These are phyloP conservation scores for Drosophila varians DNA, from an alignment of 1,140 invertebrate genomes.

Conservation along the genomic window DNA sequence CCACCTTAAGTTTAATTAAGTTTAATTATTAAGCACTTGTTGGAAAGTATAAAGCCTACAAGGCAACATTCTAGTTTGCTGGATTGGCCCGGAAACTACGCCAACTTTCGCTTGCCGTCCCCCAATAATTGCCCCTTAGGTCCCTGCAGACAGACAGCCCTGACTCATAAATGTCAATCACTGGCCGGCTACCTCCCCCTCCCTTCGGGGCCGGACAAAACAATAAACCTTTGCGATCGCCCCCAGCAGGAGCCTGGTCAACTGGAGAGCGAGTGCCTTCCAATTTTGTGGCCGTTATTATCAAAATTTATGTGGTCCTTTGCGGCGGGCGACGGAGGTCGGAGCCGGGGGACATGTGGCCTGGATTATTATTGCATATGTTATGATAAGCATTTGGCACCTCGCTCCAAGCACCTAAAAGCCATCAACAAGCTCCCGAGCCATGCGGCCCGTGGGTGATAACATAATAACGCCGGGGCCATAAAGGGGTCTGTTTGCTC, in stretches of 20 bases:
- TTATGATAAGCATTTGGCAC: constrained; percentile 59
- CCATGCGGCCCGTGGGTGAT: constrained; percentile 34
- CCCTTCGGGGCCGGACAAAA: not conserved
- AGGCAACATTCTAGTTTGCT: not conserved
- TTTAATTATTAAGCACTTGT: too few relatives aligned
- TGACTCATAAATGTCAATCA: constrained; percentile 47
- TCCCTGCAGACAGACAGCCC: constrained; percentile 14
- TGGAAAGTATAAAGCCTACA: not conserved
- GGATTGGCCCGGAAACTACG: not conserved
- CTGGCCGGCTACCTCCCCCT: constrained; percentile 3
- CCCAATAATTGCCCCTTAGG: constrained; percentile 43
- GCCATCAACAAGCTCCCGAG: not conserved
- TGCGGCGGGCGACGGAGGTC: constrained; percentile 15
- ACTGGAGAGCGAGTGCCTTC: not conserved
- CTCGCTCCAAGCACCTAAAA: constrained; percentile 20
- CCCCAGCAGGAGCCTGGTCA: constrained; percentile 1
- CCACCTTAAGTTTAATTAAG: not conserved
- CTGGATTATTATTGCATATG: constrained; percentile 71
- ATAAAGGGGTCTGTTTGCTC: constrained; percentile 66
- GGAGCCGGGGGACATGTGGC: constrained; percentile 25
- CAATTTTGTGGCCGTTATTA: constrained; percentile 56
- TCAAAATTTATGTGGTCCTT: constrained; percentile 54
- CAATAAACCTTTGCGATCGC: constrained; percentile 13
- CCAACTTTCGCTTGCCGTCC: not conserved
- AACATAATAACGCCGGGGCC: constrained; percentile 61